Evolutionary conservation across 2,113 vertebrate genomes (phyloP), one percentile per base, ranked within the genome.

Genomic region (Odontesthes bonariensis): DNA sequence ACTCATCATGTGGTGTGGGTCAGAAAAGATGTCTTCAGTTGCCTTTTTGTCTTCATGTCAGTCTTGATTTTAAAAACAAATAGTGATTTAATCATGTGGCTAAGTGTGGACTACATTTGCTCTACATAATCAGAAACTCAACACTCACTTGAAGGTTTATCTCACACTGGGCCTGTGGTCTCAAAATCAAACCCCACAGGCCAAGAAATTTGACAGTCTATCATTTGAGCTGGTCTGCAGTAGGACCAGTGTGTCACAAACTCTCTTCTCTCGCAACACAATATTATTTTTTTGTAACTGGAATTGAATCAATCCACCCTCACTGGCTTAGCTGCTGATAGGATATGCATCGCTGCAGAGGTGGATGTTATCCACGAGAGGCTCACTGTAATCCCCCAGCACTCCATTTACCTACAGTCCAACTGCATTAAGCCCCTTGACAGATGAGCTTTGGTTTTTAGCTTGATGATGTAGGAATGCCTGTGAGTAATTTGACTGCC

Each of bases 381-480:
- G 75, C 77, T 51, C 69, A 79, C 74, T 64, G 70, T 87, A 90
- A 87, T 87, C 88, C 49, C 23, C 68, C 31, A 20, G 53, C 69
- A 87, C 82, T 67, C 77, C 62, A 80, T 72, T 86, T 73, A 63
- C 75, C 65, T 67, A 58, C 75, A 59, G 62, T 67, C 71, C 75
- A 16, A 14, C 33, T n/a, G 49, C 69, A 85, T 54, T 88, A 84
- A 86, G 51, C 79, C 77, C 20, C 16, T 54, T 80, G 80, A 79
- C 79, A 88, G 88, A 88, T 84, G 78, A 85, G 85, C 81, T 82
- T 81, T 57, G 65, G 73, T 78, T 89, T 27, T 85, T 64, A 88
- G 69, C 47, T 46, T 5, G 66, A 73, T 83, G 77, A 7, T 65
- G 77, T 66, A 77, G 69, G 35, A 59, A 85, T 32, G 75, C 58